Percentiles rank a stretch among this genome's conserved stretches.
These are phyloP conservation scores for Aquatica leii DNA, from an alignment of 2,888 invertebrate genomes.

Conservation along the genomic window DNA sequence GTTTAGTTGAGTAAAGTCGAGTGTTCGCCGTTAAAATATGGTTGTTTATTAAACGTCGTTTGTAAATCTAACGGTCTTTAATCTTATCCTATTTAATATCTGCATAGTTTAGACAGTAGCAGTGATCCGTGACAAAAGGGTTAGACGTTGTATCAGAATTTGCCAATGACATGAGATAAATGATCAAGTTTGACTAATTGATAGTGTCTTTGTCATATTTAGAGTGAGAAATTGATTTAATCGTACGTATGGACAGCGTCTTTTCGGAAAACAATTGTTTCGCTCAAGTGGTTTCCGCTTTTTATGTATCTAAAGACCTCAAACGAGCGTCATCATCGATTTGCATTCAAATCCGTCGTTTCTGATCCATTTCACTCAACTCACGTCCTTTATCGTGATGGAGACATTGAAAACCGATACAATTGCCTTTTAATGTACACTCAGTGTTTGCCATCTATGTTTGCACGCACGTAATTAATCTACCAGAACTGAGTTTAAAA, in stretches of 20 bases:
- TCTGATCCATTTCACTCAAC: slow-evolving; percentile 40
- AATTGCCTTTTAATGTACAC: slow-evolving; percentile 27
- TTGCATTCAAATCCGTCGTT: slow-evolving; percentile 34
- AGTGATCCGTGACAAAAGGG: slow-evolving; percentile 41
- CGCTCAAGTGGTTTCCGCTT: slow-evolving; percentile 3
- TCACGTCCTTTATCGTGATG: slow-evolving; percentile 24
- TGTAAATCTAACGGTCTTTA: too few relatives aligned
- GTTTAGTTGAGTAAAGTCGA: too few relatives aligned
- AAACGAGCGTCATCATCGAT: slow-evolving; percentile 25
- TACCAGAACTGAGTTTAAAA: too few relatives aligned
- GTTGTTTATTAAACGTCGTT: too few relatives aligned
- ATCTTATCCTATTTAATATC: too few relatives aligned
- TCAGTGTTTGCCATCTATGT: background rate
- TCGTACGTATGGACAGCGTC: slow-evolving; percentile 28
- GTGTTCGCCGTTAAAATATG: too few relatives aligned
- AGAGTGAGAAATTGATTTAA: slow-evolving; percentile 55
- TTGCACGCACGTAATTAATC: background rate
- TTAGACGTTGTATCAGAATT: slow-evolving; percentile 51
- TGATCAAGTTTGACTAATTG: slow-evolving; percentile 57
- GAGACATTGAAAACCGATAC: slow-evolving; percentile 38
- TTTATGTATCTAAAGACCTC: background rate
- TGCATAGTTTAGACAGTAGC: slow-evolving; percentile 32
- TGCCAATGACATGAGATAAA: slow-evolving; percentile 57
- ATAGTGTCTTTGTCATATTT: slow-evolving; percentile 58
- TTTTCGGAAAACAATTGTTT: too few relatives aligned